Evolutionary conservation across 2,888 invertebrate genomes (phyloP), one percentile per base, ranked within the genome.

Genomic region (Azorinus chamasolen): DNA sequence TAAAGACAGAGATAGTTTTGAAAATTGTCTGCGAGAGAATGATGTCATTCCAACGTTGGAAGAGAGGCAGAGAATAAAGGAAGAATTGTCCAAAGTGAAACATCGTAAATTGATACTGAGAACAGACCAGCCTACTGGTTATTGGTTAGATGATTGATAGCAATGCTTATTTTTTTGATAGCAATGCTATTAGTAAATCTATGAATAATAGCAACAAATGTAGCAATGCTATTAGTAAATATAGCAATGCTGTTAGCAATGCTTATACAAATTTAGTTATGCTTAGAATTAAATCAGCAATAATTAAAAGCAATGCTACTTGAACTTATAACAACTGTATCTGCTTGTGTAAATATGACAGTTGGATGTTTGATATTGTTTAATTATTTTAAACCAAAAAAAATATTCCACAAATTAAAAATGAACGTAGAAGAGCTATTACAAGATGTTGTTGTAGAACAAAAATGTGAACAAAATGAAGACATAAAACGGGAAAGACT

Each of bases 21-120:
- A 76, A n/a, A 59, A 76, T 18, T 75, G 79, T 55, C 61, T 81
- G 22, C 54, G 79, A 32, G 80, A 83, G 41, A 83, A 81, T 55
- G 66, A 80, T 64, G 78, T 83, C n/a, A 69, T 83, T 48, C 68
- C 55, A 6, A 58, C 55, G 41, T 41, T 59, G 24, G 76, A 75
- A 72, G 57, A 66, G n/a, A 45, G 68, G 25, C 55, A 68, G 53
- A 68, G 63, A 58, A 62, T 74, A 62, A 68, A 68, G 53, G 50
- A 68, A 55, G 70, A 70, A 64, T 48, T 75, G 24, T 41, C 41
- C 41, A 53, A 66, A 59, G 57, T 24, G 25, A 69, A 75, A 45
- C 73, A 74, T 68, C 61, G 66, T 57, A 74, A 68, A 43, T 69
- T 69, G 46, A 61, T 69, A 25, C 54, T 69, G 48, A 69, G 46